Conservation (phyloP, 2,113 vertebrate genomes). For the Callipepla californica region DNA sequence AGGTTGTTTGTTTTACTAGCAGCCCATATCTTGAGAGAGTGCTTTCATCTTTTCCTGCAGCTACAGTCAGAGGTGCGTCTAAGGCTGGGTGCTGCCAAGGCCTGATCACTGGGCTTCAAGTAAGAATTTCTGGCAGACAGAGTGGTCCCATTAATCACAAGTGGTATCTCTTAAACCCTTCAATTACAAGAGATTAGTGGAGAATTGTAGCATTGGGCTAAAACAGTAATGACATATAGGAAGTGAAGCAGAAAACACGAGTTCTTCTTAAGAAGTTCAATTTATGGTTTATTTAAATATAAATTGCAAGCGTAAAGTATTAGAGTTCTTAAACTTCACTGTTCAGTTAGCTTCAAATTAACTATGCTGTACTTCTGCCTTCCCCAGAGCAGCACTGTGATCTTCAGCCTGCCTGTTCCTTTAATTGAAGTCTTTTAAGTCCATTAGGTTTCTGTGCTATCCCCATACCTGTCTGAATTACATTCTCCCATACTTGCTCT, state of each 20-base stretch:
- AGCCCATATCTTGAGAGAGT: neutral
- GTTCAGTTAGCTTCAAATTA: conserved; percentile 38
- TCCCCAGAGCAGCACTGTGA: neutral
- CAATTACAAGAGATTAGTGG: conserved; percentile 70
- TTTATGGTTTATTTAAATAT: conserved; percentile 68
- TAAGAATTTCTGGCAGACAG: conserved; percentile 43
- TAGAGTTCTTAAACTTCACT: neutral
- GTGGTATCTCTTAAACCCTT: conserved; percentile 62
- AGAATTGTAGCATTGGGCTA: conserved; percentile 23
- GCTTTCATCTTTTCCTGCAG: neutral
- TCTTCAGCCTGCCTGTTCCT: conserved; percentile 10
- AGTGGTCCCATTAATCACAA: conserved; percentile 40
- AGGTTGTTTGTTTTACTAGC: neutral
- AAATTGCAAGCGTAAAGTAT: conserved; percentile 18
- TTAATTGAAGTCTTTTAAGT: neutral
- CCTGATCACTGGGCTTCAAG: neutral
- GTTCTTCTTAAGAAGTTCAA: conserved; percentile 51
- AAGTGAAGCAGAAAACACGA: conserved; percentile 70
- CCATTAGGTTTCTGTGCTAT: neutral
- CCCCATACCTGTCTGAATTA: neutral
- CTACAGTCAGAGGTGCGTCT: neutral
- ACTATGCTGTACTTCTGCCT: neutral
- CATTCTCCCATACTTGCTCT: neutral
- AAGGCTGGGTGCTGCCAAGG: neutral
- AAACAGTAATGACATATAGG: conserved; percentile 55